Conservation (phyloP, 2,113 vertebrate genomes). For the Tragelaphus strepsiceros region DNA sequence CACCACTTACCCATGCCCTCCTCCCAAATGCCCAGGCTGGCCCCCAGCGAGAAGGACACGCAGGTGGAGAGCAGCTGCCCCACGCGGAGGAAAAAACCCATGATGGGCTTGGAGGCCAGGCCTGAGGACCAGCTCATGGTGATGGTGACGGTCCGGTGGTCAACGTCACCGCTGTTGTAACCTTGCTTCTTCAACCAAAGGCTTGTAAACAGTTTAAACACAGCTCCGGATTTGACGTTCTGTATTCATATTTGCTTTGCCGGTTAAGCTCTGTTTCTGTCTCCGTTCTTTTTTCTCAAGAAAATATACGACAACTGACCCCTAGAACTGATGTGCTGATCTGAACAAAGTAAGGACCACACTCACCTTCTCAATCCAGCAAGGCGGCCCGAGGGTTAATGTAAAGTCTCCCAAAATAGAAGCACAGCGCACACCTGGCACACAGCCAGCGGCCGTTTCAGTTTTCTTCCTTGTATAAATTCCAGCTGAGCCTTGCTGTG, state of each 20-base stretch:
- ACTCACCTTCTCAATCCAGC: background rate
- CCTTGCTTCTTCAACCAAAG: background rate
- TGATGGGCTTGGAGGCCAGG: background rate
- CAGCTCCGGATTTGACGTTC: background rate
- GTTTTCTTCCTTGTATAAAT: background rate
- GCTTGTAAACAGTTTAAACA: background rate
- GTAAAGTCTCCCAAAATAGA: background rate
- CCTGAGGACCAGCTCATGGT: background rate
- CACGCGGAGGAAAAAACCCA: background rate
- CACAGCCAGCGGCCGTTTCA: rapidly evolving
- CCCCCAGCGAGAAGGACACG: background rate
- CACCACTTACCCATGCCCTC: background rate
- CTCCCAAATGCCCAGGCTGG: background rate
- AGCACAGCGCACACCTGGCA: rapidly evolving
- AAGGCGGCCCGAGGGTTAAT: rapidly evolving
- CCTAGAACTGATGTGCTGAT: background rate
- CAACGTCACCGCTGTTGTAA: background rate
- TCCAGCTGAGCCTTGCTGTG: rapidly evolving
- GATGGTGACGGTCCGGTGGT: background rate
- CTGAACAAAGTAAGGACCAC: background rate
- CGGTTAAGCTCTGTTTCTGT: background rate
- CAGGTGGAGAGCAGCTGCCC: background rate
- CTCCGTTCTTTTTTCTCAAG: background rate
- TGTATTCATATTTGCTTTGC: background rate
- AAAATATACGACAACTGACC: background rate